Evolutionary conservation across 1,140 invertebrate species (phyloP).

Genomic region (Araneus ventricosus): DNA sequence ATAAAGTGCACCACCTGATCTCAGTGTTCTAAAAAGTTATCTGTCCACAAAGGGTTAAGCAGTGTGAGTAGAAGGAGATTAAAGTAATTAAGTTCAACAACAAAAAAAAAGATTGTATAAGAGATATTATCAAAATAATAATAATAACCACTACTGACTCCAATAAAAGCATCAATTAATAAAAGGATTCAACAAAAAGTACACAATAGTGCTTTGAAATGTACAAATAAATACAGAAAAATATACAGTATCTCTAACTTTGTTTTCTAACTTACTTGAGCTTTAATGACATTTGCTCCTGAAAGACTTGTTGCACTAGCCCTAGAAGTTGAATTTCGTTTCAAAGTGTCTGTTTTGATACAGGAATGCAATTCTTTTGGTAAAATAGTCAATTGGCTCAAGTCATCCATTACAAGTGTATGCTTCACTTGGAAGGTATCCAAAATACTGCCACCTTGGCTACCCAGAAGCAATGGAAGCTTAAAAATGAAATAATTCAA

Average conservation of each 20-base stretch:
- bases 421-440: conserved; percentile 77
- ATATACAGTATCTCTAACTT: not conserved
- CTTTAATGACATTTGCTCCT: not conserved
- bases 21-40: too few relatives aligned
- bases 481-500: conserved; percentile 9
- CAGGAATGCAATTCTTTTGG: conserved; percentile 56
- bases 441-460: conserved; percentile 64
- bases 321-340: conserved; percentile 49
- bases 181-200: too few relatives aligned
- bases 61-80: too few relatives aligned
- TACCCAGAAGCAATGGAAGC: conserved; percentile 68
- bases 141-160: too few relatives aligned
- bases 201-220: not conserved
- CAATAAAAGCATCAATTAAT: too few relatives aligned
- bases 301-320: conserved; percentile 52
- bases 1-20: too few relatives aligned
- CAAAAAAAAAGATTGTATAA: too few relatives aligned
- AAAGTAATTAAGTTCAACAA: too few relatives aligned
- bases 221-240: too few relatives aligned
- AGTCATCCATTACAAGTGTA: conserved; percentile 74
- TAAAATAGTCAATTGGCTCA: conserved; percentile 34
- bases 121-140: too few relatives aligned
- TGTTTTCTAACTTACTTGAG: conserved; percentile 25
- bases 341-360: conserved; percentile 61
- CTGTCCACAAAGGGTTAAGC: too few relatives aligned